Evolutionary conservation across 2,888 invertebrate species (phyloP).

Genomic region (Galeopsomyia nigrocyanea): DNA sequence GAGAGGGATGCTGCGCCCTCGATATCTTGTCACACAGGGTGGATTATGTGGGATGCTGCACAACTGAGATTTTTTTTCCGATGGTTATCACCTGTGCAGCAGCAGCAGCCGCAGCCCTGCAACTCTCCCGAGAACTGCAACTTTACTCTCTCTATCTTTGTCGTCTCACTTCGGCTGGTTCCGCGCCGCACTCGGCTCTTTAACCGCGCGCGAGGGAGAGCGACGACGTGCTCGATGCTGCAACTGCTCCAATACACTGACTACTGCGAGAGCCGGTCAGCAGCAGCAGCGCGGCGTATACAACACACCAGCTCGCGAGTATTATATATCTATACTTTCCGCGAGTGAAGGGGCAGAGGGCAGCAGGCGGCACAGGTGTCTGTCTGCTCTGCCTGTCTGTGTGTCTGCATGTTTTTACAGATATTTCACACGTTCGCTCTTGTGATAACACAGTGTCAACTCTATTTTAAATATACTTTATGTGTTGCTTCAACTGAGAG

Average conservation of each 20-base stretch:
- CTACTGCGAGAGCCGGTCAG: background rate
- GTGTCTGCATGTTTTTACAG: background rate
- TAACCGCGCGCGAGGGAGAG: background rate
- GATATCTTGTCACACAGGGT: too few species aligned
- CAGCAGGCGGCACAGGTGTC: background rate
- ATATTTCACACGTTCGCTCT: background rate
- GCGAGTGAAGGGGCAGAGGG: too few species aligned
- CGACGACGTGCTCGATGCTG: background rate
- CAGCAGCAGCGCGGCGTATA: background rate
- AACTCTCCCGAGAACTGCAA: background rate
- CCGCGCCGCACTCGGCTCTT: background rate
- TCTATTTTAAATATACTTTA: too few species aligned
- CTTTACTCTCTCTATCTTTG: conserved; percentile 8
- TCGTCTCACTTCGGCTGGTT: background rate
- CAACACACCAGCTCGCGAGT: conserved; percentile 19
- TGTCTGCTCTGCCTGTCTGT: background rate
- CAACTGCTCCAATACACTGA: too few species aligned
- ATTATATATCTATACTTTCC: too few species aligned
- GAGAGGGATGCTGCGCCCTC: too few species aligned
- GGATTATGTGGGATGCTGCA: too few species aligned
- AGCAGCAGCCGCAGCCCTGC: background rate
- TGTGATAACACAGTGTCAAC: too few species aligned
- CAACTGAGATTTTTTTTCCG: too few species aligned
- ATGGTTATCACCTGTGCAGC: conserved; percentile 8
- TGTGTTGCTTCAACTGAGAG: too few species aligned